phyloP scores from a whole-genome alignment of 1,140 invertebrate genomes.

The Trichonephila clavata region DNA sequence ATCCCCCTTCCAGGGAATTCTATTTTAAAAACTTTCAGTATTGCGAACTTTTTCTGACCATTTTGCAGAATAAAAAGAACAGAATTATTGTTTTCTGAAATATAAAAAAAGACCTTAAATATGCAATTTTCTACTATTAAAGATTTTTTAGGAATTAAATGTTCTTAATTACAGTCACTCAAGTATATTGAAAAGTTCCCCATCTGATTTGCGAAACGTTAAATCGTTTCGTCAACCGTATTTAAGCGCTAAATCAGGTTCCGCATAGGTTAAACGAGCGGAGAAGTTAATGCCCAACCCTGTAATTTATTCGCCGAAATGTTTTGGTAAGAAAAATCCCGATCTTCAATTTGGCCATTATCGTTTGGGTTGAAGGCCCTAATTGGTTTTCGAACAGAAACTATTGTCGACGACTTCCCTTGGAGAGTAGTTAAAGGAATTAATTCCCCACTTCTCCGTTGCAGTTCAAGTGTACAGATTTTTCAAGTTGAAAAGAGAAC shows the following conservation, averaged over 20 bases:
- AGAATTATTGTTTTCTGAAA: too few relatives aligned
- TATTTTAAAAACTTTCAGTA: too few relatives aligned
- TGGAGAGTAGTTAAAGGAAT: neutral
- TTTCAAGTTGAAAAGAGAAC: too few relatives aligned
- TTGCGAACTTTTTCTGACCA: too few relatives aligned
- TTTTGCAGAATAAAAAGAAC: too few relatives aligned
- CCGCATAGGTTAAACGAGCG: neutral
- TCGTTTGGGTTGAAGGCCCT: neutral
- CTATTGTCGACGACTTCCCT: neutral
- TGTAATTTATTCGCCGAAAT: conserved; percentile 18
- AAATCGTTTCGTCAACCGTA: neutral
- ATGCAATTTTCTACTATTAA: too few relatives aligned
- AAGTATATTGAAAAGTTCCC: too few relatives aligned
- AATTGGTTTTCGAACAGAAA: conserved; percentile 21
- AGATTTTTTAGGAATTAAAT: too few relatives aligned
- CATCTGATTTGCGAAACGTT: neutral
- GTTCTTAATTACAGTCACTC: too few relatives aligned
- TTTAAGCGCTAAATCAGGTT: neutral
- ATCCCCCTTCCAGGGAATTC: too few relatives aligned
- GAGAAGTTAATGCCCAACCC: neutral
- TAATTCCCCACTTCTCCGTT: neutral
- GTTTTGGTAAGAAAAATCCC: neutral
- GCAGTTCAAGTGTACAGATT: too few relatives aligned
- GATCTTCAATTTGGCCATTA: neutral
- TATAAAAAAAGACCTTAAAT: too few relatives aligned